Percentiles rank a stretch among this genome's conserved stretches.
phyloP scores from a whole-genome alignment of 2,888 invertebrate genomes.

The Lymantria dispar region DNA sequence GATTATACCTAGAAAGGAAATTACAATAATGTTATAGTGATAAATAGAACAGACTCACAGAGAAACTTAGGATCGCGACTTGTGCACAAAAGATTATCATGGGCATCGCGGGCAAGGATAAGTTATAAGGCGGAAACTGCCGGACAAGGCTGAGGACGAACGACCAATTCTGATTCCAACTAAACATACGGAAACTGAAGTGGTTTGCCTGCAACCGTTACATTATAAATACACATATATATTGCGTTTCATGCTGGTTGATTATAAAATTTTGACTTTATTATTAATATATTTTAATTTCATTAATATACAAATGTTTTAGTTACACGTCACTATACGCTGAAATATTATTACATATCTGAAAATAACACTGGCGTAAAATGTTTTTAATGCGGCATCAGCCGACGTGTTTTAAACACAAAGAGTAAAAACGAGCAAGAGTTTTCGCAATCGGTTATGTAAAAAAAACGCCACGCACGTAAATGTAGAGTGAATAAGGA shows the following conservation, averaged over 20 bases:
- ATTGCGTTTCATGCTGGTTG: constrained; percentile 8
- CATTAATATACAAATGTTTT: background rate
- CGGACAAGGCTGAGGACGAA: constrained; percentile 76
- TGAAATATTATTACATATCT: background rate
- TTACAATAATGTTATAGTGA: constrained; percentile 62
- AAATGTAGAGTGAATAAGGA: constrained; percentile 38
- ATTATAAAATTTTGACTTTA: background rate
- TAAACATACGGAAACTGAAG: constrained; percentile 57
- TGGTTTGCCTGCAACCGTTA: constrained; percentile 45
- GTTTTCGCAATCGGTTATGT: constrained; percentile 57
- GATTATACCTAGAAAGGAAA: constrained; percentile 82
- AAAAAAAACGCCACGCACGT: constrained; percentile 43
- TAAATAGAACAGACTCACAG: constrained; percentile 53
- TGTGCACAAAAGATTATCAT: constrained; percentile 73
- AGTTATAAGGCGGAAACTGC: constrained; percentile 73
- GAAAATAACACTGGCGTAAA: background rate
- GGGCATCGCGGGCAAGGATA: constrained; percentile 76
- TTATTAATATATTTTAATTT: background rate
- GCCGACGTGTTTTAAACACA: constrained; percentile 66
- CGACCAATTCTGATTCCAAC: constrained; percentile 69
- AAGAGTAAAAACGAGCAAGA: constrained; percentile 52
- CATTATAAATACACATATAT: constrained; percentile 21
- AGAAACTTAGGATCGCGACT: constrained; percentile 76
- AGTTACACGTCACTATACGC: background rate
- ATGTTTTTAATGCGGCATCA: constrained; percentile 44